Evolutionary conservation across 2,797 vertebrate species (phyloP), one percentile per base, ranked within the genome.

Genomic region (Fistularia commersonii): DNA sequence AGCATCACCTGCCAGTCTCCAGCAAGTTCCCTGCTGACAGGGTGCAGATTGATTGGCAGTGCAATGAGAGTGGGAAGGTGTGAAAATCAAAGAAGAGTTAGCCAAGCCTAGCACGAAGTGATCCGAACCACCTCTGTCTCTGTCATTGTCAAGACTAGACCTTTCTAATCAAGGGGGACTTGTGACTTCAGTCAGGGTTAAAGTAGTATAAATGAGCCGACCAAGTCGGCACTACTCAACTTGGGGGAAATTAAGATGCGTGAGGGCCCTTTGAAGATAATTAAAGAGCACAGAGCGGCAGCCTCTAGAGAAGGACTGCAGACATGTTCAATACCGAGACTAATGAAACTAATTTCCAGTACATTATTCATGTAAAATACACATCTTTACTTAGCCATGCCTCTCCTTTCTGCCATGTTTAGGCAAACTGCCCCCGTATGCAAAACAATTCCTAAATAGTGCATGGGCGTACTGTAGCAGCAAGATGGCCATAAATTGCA

Each of bases 351-450:
- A 78, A 87, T 90, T 90, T 89, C 74, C 79, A 83, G 83, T 86
- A 83, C 87, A 87, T 89, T 87, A 88, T 87, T 88, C 86, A 85
- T 89, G 88, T 87, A 82, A 87, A 88, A 88, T 81, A 81, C 78
- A 75, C 72, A 65, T 72, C 74, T 52, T 76, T 70, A 76, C 79
- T 86, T 74, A 69, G 72, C 75, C 67, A 53, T 62, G 54, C 71
- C 64, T 77, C 60, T 54, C 60, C 49, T 72, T 44, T 69, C 45
- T 59, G 51, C 72, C 47, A 14, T 67, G 60, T 55, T 64, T 54
- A 48, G 48, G 48, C 55, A 52, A 49, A 52, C 39, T 40, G 8
- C 11, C 45, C 8, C 32, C 10, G 63, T 48, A 57, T 47, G 60
- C 48, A 58, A 38, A 44, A 41, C 39, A 41, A 2, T 41, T 41